Evolutionary conservation across 2,888 invertebrate species (phyloP).

Genomic region (Acanthococcus lagerstroemiae): DNA sequence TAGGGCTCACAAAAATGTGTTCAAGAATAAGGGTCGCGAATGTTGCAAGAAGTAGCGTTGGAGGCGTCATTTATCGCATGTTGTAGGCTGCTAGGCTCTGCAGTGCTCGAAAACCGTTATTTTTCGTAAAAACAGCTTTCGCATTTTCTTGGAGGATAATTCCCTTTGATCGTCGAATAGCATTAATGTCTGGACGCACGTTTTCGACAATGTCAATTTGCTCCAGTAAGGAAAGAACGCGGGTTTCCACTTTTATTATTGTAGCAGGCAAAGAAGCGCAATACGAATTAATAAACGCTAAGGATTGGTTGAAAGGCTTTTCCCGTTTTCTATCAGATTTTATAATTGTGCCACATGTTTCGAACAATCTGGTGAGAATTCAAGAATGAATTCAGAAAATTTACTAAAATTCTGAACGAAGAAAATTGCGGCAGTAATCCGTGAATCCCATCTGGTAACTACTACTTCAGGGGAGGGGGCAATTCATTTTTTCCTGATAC

Average conservation of each 20-base stretch:
- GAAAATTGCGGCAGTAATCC: background rate
- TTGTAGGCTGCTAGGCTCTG: too few species aligned
- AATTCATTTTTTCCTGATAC: background rate
- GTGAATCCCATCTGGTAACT: background rate
- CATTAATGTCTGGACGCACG: background rate
- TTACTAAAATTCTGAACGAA: background rate
- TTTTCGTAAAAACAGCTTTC: background rate
- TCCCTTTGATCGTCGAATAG: background rate
- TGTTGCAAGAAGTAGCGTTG: too few species aligned
- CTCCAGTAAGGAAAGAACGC: background rate
- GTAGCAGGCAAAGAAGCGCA: background rate
- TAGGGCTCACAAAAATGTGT: too few species aligned
- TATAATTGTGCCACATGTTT: background rate
- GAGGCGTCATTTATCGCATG: too few species aligned
- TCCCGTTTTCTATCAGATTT: background rate
- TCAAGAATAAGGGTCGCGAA: too few species aligned
- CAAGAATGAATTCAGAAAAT: background rate
- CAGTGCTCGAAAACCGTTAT: background rate
- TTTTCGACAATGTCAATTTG: background rate
- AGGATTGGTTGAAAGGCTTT: background rate
- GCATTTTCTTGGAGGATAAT: background rate
- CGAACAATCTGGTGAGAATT: background rate
- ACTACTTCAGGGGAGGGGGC: background rate
- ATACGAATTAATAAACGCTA: background rate
- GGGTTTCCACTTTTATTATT: background rate